phyloP scores from a whole-genome alignment of 2,797 vertebrate species.

The Myotis findleyi region DNA sequence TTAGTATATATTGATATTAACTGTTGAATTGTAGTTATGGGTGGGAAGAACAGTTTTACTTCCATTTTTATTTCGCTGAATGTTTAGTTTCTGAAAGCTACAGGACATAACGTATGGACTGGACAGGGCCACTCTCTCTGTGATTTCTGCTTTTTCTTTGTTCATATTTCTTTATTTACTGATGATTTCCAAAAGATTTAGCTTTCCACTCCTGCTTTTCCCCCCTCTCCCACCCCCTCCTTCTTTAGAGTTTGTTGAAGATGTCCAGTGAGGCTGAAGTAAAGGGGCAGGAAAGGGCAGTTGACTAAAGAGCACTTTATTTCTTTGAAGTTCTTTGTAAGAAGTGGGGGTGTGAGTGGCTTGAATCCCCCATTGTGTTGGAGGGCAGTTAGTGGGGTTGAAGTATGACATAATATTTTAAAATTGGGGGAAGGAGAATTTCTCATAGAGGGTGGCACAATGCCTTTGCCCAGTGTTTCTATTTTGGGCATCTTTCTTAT shows the following conservation, averaged over 20 bases:
- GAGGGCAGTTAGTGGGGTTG: neutral
- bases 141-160: slow-evolving; percentile 26
- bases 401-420: neutral
- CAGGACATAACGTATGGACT: neutral
- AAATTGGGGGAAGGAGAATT: slow-evolving; percentile 24
- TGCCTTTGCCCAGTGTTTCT: neutral
- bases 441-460: neutral
- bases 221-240: neutral
- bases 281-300: slow-evolving; percentile 50
- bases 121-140: neutral
- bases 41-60: slow-evolving; percentile 42
- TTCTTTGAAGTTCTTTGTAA: slow-evolving; percentile 72
- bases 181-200: slow-evolving; percentile 48
- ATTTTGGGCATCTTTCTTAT: neutral
- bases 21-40: slow-evolving; percentile 4
- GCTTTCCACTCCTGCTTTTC: neutral
- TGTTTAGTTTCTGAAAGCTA: slow-evolving; percentile 48
- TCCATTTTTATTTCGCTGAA: slow-evolving; percentile 14
- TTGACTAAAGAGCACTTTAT: slow-evolving; percentile 80
- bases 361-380: neutral
- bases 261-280: slow-evolving; percentile 45
- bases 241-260: slow-evolving; percentile 36
- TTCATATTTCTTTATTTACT: slow-evolving; percentile 58
- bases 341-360: neutral
- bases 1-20: neutral